Conservation (phyloP, 2,113 vertebrate species). For the human region DNA sequence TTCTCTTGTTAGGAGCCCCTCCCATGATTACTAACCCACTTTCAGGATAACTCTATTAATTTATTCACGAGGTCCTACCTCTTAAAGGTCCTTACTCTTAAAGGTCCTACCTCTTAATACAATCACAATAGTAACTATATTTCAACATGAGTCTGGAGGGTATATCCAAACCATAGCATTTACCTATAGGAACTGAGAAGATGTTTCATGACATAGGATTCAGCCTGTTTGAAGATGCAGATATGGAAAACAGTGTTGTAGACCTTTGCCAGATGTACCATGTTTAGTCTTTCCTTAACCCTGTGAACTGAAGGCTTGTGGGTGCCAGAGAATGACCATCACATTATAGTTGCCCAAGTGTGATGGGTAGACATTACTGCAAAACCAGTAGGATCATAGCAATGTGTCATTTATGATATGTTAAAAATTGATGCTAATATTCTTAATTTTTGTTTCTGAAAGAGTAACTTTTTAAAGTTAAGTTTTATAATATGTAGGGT, state of each 20-base stretch:
- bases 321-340: not conserved
- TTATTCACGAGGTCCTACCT: no score
- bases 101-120: no score
- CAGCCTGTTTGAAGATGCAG: not conserved
- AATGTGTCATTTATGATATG: not conserved
- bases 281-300: not conserved
- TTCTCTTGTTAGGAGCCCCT: no score
- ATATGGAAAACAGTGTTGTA: not conserved
- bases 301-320: not conserved
- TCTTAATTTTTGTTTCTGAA: not conserved
- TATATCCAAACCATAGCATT: no score
- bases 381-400: not conserved
- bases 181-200: no score
- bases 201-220: not conserved
- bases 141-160: no score
- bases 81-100: no score
- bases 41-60: no score
- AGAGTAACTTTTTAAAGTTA: not conserved
- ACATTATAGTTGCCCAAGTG: no score
- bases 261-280: not conserved
- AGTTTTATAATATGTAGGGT: not conserved
- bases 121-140: no score
- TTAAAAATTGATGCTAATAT: not conserved
- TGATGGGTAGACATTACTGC: not conserved
- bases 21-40: no score